A percentile compares a stretch with the other conserved stretches of the same genome.
These are phyloP conservation scores for Malurus elegans DNA, from an alignment of 2,113 vertebrate species.

Conservation along the genomic window DNA sequence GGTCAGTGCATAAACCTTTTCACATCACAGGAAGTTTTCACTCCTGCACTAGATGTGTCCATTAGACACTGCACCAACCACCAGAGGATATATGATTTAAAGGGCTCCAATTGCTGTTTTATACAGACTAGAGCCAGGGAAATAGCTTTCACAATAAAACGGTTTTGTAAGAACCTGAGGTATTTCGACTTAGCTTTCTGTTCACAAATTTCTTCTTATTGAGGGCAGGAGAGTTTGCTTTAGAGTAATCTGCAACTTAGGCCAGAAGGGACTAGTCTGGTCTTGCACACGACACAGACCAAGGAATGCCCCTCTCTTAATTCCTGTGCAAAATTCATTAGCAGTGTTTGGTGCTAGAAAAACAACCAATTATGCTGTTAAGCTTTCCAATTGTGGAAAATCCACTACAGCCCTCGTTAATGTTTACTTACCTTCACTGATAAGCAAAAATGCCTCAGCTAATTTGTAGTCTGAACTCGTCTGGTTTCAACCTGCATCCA, in stretches of 20 bases:
- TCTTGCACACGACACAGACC: neutral
- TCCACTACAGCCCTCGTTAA: neutral
- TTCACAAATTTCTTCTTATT: neutral
- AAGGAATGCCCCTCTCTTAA: neutral
- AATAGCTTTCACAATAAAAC: neutral
- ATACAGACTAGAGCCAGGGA: neutral
- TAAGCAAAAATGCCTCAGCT: conserved; percentile 19
- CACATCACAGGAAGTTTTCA: neutral
- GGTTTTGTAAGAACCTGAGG: neutral
- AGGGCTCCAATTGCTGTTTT: neutral
- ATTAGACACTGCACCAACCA: neutral
- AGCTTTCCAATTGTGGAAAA: conserved; percentile 36
- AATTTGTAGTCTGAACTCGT: neutral
- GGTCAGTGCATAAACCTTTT: neutral
- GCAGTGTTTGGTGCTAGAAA: neutral
- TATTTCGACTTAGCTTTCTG: neutral
- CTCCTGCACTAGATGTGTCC: neutral
- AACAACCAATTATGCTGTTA: neutral
- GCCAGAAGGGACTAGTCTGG: neutral
- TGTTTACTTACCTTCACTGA: conserved; percentile 15
- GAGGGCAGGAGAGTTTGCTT: neutral
- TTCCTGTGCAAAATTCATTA: neutral
- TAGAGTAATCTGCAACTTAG: neutral
- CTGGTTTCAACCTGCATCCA: conserved; percentile 10
- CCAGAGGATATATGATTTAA: neutral